These are phyloP conservation scores for Onychomys torridus DNA, from an alignment of 2,797 vertebrate species.

Conservation along the genomic window DNA sequence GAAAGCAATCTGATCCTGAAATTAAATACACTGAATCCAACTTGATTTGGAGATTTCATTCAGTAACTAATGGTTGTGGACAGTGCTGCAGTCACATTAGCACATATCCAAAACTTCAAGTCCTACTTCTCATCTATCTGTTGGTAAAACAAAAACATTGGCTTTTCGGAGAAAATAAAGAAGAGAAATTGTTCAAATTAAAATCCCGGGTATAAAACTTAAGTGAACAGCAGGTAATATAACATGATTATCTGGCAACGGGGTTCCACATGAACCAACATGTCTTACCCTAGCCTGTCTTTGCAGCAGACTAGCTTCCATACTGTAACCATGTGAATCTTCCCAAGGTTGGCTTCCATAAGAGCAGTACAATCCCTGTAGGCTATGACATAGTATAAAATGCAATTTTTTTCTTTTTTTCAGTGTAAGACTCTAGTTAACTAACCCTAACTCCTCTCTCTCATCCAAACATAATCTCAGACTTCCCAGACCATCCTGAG, in stretches of 20 bases:
- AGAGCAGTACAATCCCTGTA: not conserved
- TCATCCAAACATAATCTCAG: not conserved
- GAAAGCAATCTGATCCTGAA: not conserved
- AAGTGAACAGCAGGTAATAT: not conserved
- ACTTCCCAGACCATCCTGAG: not conserved
- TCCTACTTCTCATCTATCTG: not conserved
- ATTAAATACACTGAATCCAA: not conserved
- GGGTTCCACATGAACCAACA: not conserved
- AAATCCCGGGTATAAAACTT: constrained; percentile 1
- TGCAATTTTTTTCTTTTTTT: not conserved
- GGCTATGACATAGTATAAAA: not conserved
- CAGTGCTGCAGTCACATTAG: not conserved
- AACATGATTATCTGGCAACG: not conserved
- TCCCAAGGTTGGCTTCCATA: no score
- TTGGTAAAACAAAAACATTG: not conserved
- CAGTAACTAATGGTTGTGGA: not conserved
- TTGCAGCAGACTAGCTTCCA: no score
- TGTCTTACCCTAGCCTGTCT: not conserved
- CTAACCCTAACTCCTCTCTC: not conserved
- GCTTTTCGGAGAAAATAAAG: not conserved
- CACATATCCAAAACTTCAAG: not conserved
- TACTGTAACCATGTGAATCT: no score
- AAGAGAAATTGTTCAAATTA: not conserved
- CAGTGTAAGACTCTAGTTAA: not conserved
- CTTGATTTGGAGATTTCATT: not conserved